phyloP scores from a whole-genome alignment of 2,888 invertebrate genomes.

The Platerodrilus igneus region DNA sequence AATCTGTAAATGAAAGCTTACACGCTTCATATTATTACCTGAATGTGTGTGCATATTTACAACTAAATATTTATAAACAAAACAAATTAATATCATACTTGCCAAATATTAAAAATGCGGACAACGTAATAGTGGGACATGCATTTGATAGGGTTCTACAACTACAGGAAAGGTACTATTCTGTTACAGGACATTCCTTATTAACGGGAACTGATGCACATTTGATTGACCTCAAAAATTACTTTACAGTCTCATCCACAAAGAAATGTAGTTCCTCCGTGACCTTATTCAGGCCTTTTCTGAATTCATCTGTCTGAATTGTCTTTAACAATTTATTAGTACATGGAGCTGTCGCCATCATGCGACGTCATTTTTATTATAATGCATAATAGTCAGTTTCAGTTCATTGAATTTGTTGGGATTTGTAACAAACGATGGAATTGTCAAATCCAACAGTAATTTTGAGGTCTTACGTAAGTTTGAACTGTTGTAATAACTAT shows the following conservation, averaged over 20 bases:
- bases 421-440: slow-evolving; percentile 36
- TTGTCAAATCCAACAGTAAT: slow-evolving; percentile 51
- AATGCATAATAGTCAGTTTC: slow-evolving; percentile 14
- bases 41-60: slow-evolving; percentile 50
- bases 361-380: slow-evolving; percentile 14
- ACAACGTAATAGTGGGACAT: slow-evolving; percentile 32
- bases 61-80: slow-evolving; percentile 45
- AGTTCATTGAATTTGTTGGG: no score
- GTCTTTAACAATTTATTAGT: slow-evolving; percentile 47
- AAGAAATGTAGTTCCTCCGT: slow-evolving; percentile 48
- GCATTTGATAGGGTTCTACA: slow-evolving; percentile 46
- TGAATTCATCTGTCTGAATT: slow-evolving; percentile 49
- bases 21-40: slow-evolving; percentile 14
- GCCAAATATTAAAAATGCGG: slow-evolving; percentile 41
- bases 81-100: slow-evolving; percentile 32
- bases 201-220: slow-evolving; percentile 34
- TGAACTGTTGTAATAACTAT: no score
- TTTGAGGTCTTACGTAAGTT: slow-evolving; percentile 50
- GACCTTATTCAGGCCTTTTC: slow-evolving; percentile 46
- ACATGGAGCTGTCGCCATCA: slow-evolving; percentile 35
- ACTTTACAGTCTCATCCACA: slow-evolving; percentile 52
- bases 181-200: slow-evolving; percentile 38
- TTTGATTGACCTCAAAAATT: slow-evolving; percentile 51
- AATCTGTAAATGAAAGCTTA: slow-evolving; percentile 42
- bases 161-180: slow-evolving; percentile 46